These are phyloP conservation scores for Poeciliopsis prolifica DNA, from an alignment of 2,113 vertebrate genomes.

Conservation along the genomic window DNA sequence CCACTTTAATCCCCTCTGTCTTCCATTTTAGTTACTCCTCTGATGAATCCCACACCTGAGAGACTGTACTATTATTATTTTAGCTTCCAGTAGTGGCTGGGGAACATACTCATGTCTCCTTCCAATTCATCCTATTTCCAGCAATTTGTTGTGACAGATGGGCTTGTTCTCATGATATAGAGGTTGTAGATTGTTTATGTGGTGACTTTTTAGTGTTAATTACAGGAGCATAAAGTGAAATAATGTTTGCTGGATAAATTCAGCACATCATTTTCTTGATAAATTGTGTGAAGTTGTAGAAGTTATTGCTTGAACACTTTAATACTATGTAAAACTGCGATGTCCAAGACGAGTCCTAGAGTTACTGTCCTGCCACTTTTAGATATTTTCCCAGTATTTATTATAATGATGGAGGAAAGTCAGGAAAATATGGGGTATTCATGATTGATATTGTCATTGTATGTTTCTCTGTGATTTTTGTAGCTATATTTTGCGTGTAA, in stretches of 20 bases:
- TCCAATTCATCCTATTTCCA: conserved; percentile 48
- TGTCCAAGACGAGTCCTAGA: too few species aligned
- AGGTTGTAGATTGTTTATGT: conserved; percentile 30
- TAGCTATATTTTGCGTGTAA: too few species aligned
- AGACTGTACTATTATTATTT: conserved; percentile 45
- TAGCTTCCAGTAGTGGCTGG: conserved; percentile 33
- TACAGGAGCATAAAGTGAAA: conserved; percentile 10
- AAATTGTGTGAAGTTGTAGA: neutral
- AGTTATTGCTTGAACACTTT: conserved; percentile 18
- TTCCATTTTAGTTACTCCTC: conserved; percentile 13
- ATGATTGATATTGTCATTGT: too few species aligned
- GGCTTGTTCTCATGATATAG: neutral
- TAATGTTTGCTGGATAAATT: conserved; percentile 1
- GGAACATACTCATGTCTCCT: conserved; percentile 26
- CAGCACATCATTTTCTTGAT: conserved; percentile 13
- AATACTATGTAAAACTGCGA: conserved; percentile 3
- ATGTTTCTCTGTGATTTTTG: too few species aligned
- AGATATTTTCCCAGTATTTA: too few species aligned
- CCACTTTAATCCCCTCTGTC: conserved; percentile 3
- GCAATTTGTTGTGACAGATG: conserved; percentile 47
- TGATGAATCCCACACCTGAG: conserved; percentile 25
- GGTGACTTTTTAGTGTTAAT: conserved; percentile 39
- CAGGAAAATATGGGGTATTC: too few species aligned
- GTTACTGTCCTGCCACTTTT: too few species aligned
- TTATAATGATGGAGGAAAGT: too few species aligned